These are phyloP conservation scores for Netta rufina DNA, from an alignment of 2,797 vertebrate genomes.

Conservation along the genomic window DNA sequence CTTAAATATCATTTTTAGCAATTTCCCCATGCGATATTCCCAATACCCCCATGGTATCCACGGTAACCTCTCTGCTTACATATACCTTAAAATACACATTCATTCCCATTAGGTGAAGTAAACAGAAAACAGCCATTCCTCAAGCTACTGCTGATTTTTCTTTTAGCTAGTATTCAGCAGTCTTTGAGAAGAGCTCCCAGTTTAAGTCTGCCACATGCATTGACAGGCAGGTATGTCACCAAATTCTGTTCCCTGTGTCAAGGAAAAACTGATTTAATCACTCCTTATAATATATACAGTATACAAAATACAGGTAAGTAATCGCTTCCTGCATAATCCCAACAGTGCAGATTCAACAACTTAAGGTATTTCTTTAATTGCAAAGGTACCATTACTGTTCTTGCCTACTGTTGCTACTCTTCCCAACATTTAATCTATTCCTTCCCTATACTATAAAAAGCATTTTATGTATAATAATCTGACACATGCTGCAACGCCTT, in stretches of 20 bases:
- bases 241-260: not conserved
- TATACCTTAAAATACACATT: slow-evolving; percentile 41
- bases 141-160: not conserved
- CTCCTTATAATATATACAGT: not conserved
- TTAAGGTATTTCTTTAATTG: not conserved
- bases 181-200: not conserved
- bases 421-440: not conserved
- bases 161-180: slow-evolving; percentile 13
- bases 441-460: not conserved
- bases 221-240: not conserved
- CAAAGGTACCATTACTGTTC: not conserved
- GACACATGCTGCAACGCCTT: not conserved
- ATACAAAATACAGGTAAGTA: not conserved
- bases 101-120: slow-evolving; percentile 52
- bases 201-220: not conserved
- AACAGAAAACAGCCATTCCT: slow-evolving; percentile 11
- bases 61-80: slow-evolving; percentile 52
- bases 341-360: not conserved
- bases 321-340: not conserved
- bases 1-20: slow-evolving; percentile 58
- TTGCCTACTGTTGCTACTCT: not conserved
- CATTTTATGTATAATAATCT: not conserved
- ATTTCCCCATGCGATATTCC: slow-evolving; percentile 43
- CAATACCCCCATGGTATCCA: slow-evolving; percentile 48
- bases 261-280: not conserved